Percentiles rank a stretch among this genome's conserved stretches.
These are phyloP conservation scores for Acholoe squamosa DNA, from an alignment of 2,888 invertebrate genomes.

Conservation along the genomic window DNA sequence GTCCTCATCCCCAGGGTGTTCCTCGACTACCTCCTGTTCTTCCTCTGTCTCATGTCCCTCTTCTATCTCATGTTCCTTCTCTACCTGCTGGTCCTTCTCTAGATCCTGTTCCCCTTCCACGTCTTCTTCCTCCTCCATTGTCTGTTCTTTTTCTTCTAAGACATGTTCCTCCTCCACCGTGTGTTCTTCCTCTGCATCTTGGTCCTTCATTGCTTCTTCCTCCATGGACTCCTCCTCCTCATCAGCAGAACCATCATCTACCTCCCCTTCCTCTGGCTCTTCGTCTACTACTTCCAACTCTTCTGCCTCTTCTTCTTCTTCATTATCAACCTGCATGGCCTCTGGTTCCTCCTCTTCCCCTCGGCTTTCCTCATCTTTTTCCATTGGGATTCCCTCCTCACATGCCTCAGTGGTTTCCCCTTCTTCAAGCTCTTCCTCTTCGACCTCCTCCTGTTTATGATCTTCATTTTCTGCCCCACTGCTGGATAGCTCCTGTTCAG, in stretches of 20 bases:
- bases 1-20: neutral
- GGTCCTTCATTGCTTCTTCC: neutral
- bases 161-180: neutral
- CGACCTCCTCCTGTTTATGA: neutral
- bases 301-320: slow-evolving; percentile 61
- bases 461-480: neutral
- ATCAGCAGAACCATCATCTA: slow-evolving; percentile 66
- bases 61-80: neutral
- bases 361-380: slow-evolving; percentile 65
- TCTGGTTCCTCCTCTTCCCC: slow-evolving; percentile 65
- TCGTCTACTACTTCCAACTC: slow-evolving; percentile 63
- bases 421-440: neutral
- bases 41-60: slow-evolving; percentile 50
- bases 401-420: neutral
- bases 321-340: neutral
- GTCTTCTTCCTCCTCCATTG: slow-evolving; percentile 14
- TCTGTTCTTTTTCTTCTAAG: neutral
- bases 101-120: slow-evolving; percentile 54
- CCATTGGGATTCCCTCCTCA: slow-evolving; percentile 3
- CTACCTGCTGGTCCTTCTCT: slow-evolving; percentile 62
- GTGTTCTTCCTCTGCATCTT: neutral
- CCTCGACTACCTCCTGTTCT: slow-evolving; percentile 52
- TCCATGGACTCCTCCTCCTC: slow-evolving; percentile 59
- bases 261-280: neutral
- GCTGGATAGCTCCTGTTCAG: neutral